Conservation (phyloP, 2,888 invertebrate genomes). For the Drosophila aldrichi region DNA sequence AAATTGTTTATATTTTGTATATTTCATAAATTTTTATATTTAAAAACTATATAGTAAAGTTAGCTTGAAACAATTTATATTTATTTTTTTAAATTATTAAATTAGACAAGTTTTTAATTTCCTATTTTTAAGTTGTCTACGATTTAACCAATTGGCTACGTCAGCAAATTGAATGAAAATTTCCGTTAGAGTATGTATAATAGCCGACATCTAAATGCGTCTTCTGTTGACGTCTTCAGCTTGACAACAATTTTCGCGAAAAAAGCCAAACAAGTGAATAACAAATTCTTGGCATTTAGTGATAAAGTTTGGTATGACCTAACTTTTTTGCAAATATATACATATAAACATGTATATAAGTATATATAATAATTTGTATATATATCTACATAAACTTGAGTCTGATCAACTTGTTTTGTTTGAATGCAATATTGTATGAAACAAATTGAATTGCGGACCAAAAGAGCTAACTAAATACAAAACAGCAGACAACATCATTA, state of each 20-base stretch:
- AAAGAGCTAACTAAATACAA: constrained; percentile 8
- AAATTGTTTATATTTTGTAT: too few relatives aligned
- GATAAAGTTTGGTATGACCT: constrained; percentile 18
- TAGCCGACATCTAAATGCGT: not conserved
- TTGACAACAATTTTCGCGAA: constrained; percentile 23
- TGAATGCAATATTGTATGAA: constrained; percentile 13
- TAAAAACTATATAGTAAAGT: too few relatives aligned
- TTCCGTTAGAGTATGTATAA: constrained; percentile 1
- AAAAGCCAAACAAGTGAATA: constrained; percentile 18
- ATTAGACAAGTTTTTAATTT: too few relatives aligned
- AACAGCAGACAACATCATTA: constrained; percentile 6
- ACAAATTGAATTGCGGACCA: constrained; percentile 3
- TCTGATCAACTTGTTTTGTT: constrained; percentile 21
- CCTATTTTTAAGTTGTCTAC: too few relatives aligned
- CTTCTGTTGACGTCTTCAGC: constrained; percentile 19
- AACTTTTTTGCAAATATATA: not conserved
- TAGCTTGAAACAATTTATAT: too few relatives aligned
- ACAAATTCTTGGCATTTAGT: constrained; percentile 25
- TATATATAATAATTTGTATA: not conserved
- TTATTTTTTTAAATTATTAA: too few relatives aligned
- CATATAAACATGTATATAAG: not conserved
- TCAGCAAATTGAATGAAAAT: too few relatives aligned
- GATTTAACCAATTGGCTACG: too few relatives aligned
- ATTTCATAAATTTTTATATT: too few relatives aligned
- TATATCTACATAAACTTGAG: constrained; percentile 3